Evolutionary conservation across 2,113 vertebrate genomes (phyloP).

Genomic region (Oxyura jamaicensis): DNA sequence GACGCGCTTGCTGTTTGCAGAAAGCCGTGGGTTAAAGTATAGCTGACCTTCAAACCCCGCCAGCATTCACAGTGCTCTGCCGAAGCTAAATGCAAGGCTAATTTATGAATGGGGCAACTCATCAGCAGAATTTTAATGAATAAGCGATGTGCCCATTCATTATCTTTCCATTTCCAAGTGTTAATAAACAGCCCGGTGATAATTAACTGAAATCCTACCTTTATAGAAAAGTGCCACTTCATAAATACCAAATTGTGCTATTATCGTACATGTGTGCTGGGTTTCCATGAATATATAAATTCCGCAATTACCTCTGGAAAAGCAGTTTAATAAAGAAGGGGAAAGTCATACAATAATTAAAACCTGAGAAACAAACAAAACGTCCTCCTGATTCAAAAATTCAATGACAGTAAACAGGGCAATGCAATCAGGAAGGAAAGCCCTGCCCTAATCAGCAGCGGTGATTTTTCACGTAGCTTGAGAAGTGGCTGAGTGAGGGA

Average conservation of each 20-base stretch:
- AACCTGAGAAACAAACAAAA: slow-evolving; percentile 61
- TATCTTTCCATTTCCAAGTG: slow-evolving; percentile 79
- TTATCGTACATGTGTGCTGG: slow-evolving; percentile 67
- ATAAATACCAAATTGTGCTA: slow-evolving; percentile 81
- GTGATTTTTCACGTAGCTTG: slow-evolving; percentile 61
- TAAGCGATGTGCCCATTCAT: slow-evolving; percentile 70
- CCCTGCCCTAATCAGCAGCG: slow-evolving; percentile 45
- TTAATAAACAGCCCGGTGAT: slow-evolving; percentile 79
- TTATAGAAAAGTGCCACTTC: slow-evolving; percentile 80
- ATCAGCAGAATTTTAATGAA: slow-evolving; percentile 78
- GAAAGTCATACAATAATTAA: slow-evolving; percentile 70
- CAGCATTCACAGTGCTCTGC: neutral
- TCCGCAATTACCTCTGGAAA: slow-evolving; percentile 73
- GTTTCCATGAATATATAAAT: slow-evolving; percentile 79
- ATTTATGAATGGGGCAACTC: slow-evolving; percentile 69
- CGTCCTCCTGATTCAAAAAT: slow-evolving; percentile 58
- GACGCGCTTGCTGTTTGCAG: neutral
- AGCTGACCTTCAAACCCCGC: slow-evolving; percentile 54
- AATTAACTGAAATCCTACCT: slow-evolving; percentile 80
- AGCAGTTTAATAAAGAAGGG: slow-evolving; percentile 59
- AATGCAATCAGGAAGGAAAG: slow-evolving; percentile 63
- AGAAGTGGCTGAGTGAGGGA: slow-evolving; percentile 47
- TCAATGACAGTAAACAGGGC: slow-evolving; percentile 71
- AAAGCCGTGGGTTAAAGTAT: slow-evolving; percentile 51
- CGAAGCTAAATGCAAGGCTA: slow-evolving; percentile 49